phyloP scores from a whole-genome alignment of 2,888 invertebrate genomes.

The Scotopteryx bipunctaria region DNA sequence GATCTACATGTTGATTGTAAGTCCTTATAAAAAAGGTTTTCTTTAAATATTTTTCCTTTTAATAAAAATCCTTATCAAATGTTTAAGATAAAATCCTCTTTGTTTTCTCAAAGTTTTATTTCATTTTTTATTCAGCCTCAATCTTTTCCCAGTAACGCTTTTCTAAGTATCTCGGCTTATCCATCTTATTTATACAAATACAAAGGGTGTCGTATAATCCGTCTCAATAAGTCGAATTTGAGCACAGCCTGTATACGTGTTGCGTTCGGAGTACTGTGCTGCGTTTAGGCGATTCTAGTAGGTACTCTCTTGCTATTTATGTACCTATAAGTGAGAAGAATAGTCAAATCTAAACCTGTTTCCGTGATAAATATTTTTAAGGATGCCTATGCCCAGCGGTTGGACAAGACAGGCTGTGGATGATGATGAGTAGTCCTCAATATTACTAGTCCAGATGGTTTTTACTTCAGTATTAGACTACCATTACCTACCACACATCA shows the following conservation, averaged over 20 bases:
- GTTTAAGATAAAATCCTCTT: not conserved
- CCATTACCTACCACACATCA: no score
- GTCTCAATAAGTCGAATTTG: conserved; percentile 35
- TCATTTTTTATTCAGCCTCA: conserved; percentile 17
- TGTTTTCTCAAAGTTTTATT: conserved; percentile 2
- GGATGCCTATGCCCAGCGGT: no score
- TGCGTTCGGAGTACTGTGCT: conserved; percentile 15
- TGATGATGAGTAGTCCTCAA: no score
- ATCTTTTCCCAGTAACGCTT: conserved; percentile 23
- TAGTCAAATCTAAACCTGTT: no score
- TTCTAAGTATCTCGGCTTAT: conserved; percentile 33
- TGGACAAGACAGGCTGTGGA: no score
- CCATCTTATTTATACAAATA: conserved; percentile 37
- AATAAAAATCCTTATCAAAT: not conserved
- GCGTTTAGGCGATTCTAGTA: conserved; percentile 9
- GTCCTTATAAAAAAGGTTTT: not conserved
- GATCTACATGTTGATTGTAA: conserved; percentile 13
- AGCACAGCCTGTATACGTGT: conserved; percentile 24
- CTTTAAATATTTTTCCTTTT: not conserved
- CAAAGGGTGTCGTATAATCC: conserved; percentile 37
- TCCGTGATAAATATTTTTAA: no score
- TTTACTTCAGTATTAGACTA: no score
- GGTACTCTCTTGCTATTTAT: no score
- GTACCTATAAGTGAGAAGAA: no score
- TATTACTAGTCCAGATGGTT: no score